Evolutionary conservation across 2,113 vertebrate genomes (phyloP).

Genomic region (Oxyruncus cristatus): DNA sequence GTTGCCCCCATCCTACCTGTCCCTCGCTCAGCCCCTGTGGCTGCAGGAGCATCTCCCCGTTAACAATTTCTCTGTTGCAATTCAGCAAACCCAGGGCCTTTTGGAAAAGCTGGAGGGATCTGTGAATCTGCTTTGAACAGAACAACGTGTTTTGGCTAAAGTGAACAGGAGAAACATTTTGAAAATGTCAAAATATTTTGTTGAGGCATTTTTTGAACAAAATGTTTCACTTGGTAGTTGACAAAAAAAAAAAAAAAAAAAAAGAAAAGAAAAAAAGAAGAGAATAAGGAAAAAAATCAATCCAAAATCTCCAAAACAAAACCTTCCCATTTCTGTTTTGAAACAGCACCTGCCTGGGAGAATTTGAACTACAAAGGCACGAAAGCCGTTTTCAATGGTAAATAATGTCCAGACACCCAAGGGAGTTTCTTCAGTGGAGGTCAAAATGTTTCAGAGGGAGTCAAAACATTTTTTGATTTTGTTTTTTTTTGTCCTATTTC

Average conservation of each 20-base stretch:
- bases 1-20: background rate
- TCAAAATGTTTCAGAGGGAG: conserved; percentile 12
- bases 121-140: conserved; percentile 13
- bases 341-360: background rate
- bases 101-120: conserved; percentile 24
- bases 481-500: background rate
- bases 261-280: background rate
- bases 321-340: background rate
- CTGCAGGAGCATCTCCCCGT: background rate
- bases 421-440: background rate
- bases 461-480: conserved; percentile 18
- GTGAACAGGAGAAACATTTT: conserved; percentile 55
- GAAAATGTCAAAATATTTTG: conserved; percentile 67
- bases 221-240: conserved; percentile 39
- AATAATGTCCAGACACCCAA: background rate
- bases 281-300: background rate
- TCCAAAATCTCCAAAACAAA: conserved; percentile 24
- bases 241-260: background rate
- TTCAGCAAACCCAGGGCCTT: background rate
- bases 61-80: background rate
- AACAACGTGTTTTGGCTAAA: conserved; percentile 42
- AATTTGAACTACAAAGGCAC: background rate
- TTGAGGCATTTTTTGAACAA: conserved; percentile 53
- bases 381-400: background rate
- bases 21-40: fast-evolving